Conservation (phyloP, 2,888 invertebrate species). For the Crioceris asparagi region DNA sequence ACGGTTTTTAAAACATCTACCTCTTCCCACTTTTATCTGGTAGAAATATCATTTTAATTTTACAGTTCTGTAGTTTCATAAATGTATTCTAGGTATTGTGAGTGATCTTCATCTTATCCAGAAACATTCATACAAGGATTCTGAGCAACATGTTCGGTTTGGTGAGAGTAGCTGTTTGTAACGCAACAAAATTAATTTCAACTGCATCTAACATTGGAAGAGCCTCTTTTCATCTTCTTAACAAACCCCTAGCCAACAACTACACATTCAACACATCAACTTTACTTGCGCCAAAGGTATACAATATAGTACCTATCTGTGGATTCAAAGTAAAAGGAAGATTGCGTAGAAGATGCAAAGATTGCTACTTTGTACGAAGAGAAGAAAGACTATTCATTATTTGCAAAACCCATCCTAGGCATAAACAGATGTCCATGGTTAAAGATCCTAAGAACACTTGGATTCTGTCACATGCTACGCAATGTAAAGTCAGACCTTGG, state of each 20-base stretch:
- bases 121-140: too few relatives aligned
- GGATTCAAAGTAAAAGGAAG: constrained; percentile 64
- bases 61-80: too few relatives aligned
- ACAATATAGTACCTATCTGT: constrained; percentile 31
- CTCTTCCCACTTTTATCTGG: too few relatives aligned
- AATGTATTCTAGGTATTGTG: too few relatives aligned
- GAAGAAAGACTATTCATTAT: constrained; percentile 59
- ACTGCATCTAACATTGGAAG: too few relatives aligned
- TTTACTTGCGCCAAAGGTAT: constrained; percentile 16
- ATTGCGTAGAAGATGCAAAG: constrained; percentile 61
- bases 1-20: too few relatives aligned
- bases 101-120: too few relatives aligned
- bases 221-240: constrained; percentile 5
- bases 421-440: constrained; percentile 70
- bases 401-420: constrained; percentile 66
- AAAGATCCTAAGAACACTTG: constrained; percentile 59
- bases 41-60: too few relatives aligned
- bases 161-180: too few relatives aligned
- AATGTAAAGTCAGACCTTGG: constrained; percentile 47
- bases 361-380: constrained; percentile 62
- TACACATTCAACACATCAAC: constrained; percentile 3
- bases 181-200: too few relatives aligned
- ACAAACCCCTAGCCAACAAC: not conserved
- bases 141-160: too few relatives aligned
- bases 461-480: constrained; percentile 66